Evolutionary conservation across 1,140 invertebrate genomes (phyloP).

Genomic region (Cyphomyrmex costatus): DNA sequence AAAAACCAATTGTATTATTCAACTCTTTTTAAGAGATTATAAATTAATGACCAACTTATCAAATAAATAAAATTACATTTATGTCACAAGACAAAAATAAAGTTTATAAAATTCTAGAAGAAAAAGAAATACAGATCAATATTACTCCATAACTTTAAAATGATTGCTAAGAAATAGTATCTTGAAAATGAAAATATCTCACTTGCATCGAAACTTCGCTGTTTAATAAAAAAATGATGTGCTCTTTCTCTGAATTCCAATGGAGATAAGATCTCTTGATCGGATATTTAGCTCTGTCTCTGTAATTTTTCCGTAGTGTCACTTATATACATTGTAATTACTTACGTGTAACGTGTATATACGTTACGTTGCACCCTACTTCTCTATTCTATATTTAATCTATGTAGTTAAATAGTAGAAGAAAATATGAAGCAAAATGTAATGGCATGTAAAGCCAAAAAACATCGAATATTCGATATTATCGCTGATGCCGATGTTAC

Average conservation of each 20-base stretch:
- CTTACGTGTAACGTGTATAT: constrained; percentile 34
- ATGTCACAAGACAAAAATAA: neutral
- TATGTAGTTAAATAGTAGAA: constrained; percentile 20
- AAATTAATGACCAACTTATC: neutral
- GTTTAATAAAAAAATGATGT: constrained; percentile 34
- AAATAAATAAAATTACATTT: neutral
- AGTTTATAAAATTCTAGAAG: neutral
- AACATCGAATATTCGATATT: constrained; percentile 47
- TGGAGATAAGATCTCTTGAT: constrained; percentile 35
- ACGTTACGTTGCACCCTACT: constrained; percentile 39
- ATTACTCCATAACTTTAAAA: neutral
- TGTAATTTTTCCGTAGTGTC: constrained; percentile 47
- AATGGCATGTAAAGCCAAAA: constrained; percentile 16
- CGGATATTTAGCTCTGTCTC: constrained; percentile 42
- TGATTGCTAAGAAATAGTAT: neutral
- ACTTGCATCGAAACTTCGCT: constrained; percentile 36
- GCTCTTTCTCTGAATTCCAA: constrained; percentile 40
- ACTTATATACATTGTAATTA: constrained; percentile 49
- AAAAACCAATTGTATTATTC: neutral
- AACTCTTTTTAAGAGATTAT: neutral
- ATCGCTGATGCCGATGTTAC: constrained; percentile 78
- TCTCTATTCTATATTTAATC: constrained; percentile 68
- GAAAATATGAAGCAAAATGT: constrained; percentile 32
- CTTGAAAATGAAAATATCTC: constrained; percentile 19
- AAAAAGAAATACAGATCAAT: neutral